Evolutionary conservation across 2,113 vertebrate species (phyloP), one percentile per base, ranked within the genome.

Genomic region (Saccopteryx leptura): DNA sequence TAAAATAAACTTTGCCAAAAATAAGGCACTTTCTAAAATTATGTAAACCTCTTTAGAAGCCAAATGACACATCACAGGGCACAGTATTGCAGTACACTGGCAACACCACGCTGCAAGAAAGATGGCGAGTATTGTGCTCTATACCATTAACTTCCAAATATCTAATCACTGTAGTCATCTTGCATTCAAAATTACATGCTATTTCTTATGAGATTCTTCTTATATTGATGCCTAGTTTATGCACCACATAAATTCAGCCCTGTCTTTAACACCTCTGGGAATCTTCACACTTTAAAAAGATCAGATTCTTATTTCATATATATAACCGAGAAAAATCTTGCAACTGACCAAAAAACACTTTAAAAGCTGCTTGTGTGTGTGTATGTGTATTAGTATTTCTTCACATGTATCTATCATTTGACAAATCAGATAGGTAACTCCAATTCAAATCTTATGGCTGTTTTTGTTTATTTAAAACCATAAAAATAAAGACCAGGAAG

Each of bases 1-100:
- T 98, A 98, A 98, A 98, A 98, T 98, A 98, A 98, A 99, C 98
- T 98, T 98, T 98, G 98, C 97, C 98, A 98, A 98, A 98, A 98
- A 98, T 97, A 98, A 98, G 97, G 96, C 97, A 98, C 97, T 98
- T 98, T 78, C 98, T 98, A 98, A 97, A 99, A 98, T 97, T 97
- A 97, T 96, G 97, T 96, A 98, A 98, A 96, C 95, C 97, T 96
- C 96, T 96, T 97, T 92, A 96, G 93, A 98, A 98, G 97, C 97
- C 97, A 98, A 97, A 98, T 97, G 97, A 97, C 96, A 98, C 95
- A 97, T 97, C 92, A 96, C 96, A 97, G 96, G 96, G 95, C 97
- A 97, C 66, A 90, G 56, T 89, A 88, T 97, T 94, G 93, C 97
- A 92, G 71, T 94, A 91, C 89, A 76, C 83, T 82, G 79, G 87